phyloP scores from a whole-genome alignment of 2,888 invertebrate genomes.

The Drymonia ruficornis region DNA sequence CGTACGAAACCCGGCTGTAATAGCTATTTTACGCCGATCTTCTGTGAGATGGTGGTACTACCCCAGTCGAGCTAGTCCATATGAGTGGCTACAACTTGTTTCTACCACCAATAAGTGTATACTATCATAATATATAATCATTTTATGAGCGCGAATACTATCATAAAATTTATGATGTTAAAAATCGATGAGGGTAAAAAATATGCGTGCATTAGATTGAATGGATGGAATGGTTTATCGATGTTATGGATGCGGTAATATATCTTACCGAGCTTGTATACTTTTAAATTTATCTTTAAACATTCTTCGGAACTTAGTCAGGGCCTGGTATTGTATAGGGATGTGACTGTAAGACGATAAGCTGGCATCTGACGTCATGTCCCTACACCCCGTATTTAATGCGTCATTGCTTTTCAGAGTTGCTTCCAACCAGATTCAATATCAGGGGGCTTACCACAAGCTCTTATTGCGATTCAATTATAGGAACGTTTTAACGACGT shows the following conservation, averaged over 20 bases:
- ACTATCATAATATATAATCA: too few species aligned
- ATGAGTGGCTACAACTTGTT: too few species aligned
- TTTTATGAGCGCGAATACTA: conserved; percentile 12
- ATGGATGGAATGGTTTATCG: not conserved
- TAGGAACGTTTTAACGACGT: too few species aligned
- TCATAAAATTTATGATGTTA: conserved; percentile 11
- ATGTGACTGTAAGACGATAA: not conserved
- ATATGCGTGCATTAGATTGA: not conserved
- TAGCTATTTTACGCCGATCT: too few species aligned
- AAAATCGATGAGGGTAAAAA: not conserved
- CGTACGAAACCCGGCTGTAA: too few species aligned
- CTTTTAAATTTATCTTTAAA: not conserved
- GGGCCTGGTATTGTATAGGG: not conserved
- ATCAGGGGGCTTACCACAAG: too few species aligned
- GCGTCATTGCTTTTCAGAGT: not conserved
- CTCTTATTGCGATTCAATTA: too few species aligned
- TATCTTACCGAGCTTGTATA: not conserved
- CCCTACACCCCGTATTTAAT: not conserved
- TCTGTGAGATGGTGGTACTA: too few species aligned
- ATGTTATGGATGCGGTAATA: not conserved
- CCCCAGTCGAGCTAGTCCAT: too few species aligned
- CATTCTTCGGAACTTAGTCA: conserved; percentile 1
- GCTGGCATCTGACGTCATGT: conserved; percentile 2
- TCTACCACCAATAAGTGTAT: too few species aligned
- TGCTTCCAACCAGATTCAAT: not conserved